A percentile compares a stretch with the other conserved stretches of the same genome.
Conservation (phyloP, 2,888 invertebrate genomes). For the Epistrophe eligans region DNA sequence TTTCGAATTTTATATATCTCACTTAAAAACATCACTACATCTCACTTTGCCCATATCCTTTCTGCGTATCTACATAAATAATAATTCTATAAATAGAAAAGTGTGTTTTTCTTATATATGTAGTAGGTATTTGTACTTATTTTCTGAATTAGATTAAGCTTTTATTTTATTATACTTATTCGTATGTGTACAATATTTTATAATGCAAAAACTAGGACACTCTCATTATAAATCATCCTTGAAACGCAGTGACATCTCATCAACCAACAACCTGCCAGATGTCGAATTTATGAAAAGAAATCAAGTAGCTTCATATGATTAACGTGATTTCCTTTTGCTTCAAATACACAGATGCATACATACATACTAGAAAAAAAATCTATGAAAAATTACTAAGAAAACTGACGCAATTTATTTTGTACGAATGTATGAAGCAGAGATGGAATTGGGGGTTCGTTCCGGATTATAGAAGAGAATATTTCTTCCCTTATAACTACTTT, state of each 20-base stretch:
- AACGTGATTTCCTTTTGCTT: conserved; percentile 4
- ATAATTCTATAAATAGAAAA: conserved; percentile 5
- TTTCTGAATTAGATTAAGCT: conserved; percentile 2
- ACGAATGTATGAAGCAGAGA: not conserved
- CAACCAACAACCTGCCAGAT: conserved; percentile 13
- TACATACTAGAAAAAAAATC: not conserved
- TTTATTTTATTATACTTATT: not conserved
- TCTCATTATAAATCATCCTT: not conserved
- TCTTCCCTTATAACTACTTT: not conserved
- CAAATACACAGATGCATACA: not conserved
- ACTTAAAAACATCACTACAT: not conserved
- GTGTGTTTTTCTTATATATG: not conserved
- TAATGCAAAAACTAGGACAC: conserved; percentile 1
- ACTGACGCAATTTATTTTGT: conserved; percentile 5
- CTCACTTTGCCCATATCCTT: not conserved
- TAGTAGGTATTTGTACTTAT: not conserved
- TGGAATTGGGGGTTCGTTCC: not conserved
- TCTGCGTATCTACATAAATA: conserved; percentile 1
- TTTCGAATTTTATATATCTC: not conserved
- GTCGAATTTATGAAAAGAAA: conserved; percentile 16
- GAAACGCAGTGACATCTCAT: conserved; percentile 1
- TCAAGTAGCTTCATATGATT: conserved; percentile 4
- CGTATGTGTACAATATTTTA: not conserved
- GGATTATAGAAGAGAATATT: not conserved
- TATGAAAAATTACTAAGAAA: conserved; percentile 5